Percentiles rank a stretch among this genome's conserved stretches.
phyloP scores from a whole-genome alignment of 2,113 vertebrate species.

The Seriola dumerili region DNA sequence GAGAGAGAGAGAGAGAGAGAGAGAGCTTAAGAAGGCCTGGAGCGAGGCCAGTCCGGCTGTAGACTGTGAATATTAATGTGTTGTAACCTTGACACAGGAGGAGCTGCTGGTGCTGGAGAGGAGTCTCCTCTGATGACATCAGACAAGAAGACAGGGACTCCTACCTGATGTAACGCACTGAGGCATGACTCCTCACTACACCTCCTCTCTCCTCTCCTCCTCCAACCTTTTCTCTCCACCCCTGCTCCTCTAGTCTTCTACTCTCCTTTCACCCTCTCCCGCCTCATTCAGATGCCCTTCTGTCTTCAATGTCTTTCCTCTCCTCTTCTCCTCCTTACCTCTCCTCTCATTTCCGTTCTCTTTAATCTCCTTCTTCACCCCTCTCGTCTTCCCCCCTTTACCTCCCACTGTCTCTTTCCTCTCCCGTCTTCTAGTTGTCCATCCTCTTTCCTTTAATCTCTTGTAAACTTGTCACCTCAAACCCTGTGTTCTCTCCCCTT shows the following conservation, averaged over 20 bases:
- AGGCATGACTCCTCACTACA: conserved; percentile 31
- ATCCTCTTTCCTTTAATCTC: not conserved
- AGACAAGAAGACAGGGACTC: conserved; percentile 65
- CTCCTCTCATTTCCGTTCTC: not conserved
- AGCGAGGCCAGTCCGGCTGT: conserved; percentile 44
- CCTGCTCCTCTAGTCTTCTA: not conserved
- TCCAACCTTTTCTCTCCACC: not conserved
- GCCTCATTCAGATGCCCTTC: not conserved
- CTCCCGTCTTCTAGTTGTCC: not conserved
- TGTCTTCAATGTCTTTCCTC: not conserved
- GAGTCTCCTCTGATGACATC: conserved; percentile 73
- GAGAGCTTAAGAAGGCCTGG: conserved; percentile 27
- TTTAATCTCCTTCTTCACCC: not conserved
- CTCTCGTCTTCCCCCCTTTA: not conserved
- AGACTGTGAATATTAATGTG: conserved; percentile 73
- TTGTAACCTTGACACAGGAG: conserved; percentile 76
- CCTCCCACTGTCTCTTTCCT: not conserved
- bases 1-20: not conserved
- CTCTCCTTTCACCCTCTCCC: not conserved
- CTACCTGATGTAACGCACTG: conserved; percentile 43
- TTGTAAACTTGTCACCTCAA: not conserved
- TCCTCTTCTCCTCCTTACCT: not conserved
- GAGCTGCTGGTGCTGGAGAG: conserved; percentile 53
- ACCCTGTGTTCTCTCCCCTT: too few species aligned
- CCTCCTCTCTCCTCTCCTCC: not conserved